A percentile compares a stretch with the other conserved stretches of the same genome.
These are phyloP conservation scores for Limanda limanda DNA, from an alignment of 2,113 vertebrate species.

Conservation along the genomic window DNA sequence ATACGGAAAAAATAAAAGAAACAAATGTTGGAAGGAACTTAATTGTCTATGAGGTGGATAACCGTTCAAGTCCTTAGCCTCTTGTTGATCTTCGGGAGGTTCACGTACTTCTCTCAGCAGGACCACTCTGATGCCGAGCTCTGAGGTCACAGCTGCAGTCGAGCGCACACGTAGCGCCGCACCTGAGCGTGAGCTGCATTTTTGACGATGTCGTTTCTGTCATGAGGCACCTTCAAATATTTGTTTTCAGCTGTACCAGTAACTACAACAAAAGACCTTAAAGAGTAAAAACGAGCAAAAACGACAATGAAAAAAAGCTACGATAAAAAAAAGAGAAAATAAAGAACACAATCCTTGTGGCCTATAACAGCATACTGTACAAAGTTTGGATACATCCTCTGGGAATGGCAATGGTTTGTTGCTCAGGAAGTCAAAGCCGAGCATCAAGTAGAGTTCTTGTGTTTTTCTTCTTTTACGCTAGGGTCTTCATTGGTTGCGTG, in stretches of 20 bases:
- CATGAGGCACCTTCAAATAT: conserved; percentile 91
- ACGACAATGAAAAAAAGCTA: conserved; percentile 77
- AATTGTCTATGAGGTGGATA: conserved; percentile 38
- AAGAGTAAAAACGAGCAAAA: conserved; percentile 78
- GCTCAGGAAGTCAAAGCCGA: conserved; percentile 76
- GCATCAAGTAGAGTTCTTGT: conserved; percentile 62
- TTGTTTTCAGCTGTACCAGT: conserved; percentile 77
- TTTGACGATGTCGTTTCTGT: conserved; percentile 42
- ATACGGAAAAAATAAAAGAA: conserved; percentile 51
- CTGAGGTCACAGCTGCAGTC: conserved; percentile 48
- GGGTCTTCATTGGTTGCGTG: conserved; percentile 28
- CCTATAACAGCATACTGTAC: conserved; percentile 87
- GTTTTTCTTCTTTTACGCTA: conserved; percentile 29
- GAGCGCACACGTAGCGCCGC: conserved; percentile 6
- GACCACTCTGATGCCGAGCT: conserved; percentile 18
- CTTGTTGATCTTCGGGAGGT: conserved; percentile 19
- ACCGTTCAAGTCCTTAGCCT: conserved; percentile 55
- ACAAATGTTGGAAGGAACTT: conserved; percentile 54
- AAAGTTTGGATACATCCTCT: conserved; percentile 93
- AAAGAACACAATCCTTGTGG: conserved; percentile 87
- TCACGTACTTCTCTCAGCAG: conserved; percentile 20
- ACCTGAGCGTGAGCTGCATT: conserved; percentile 62
- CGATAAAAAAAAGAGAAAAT: conserved; percentile 79
- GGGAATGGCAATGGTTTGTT: conserved; percentile 92
- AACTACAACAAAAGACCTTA: conserved; percentile 78